A percentile compares a stretch with the other conserved stretches of the same genome.
Evolutionary conservation across 2,113 vertebrate species (phyloP).

Genomic region (Sebastes fasciatus): DNA sequence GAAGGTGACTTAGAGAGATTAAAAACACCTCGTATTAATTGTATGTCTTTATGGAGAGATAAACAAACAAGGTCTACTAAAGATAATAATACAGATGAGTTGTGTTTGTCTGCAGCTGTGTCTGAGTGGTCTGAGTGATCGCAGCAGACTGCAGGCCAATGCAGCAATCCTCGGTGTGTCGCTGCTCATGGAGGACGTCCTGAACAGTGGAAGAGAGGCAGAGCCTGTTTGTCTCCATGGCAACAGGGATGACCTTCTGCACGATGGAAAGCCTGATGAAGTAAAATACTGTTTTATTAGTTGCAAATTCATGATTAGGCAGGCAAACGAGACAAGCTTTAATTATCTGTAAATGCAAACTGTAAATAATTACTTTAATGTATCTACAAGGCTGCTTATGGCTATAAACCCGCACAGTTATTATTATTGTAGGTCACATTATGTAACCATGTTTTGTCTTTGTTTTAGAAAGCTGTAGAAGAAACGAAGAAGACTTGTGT

Average conservation of each 20-base stretch:
- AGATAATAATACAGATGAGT: neutral
- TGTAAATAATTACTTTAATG: neutral
- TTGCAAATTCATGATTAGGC: neutral
- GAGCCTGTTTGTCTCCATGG: slow-evolving; percentile 51
- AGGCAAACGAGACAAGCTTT: neutral
- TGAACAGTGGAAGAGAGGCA: slow-evolving; percentile 59
- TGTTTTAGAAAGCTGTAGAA: slow-evolving; percentile 27
- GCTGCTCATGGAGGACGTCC: slow-evolving; percentile 81
- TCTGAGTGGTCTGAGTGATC: slow-evolving; percentile 77
- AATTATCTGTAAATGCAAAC: neutral
- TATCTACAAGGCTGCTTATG: neutral
- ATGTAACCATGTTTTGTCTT: neutral
- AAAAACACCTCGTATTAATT: neutral
- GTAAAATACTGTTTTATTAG: slow-evolving; percentile 34
- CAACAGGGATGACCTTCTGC: slow-evolving; percentile 1
- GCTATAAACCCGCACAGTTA: neutral
- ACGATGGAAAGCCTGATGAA: slow-evolving; percentile 11
- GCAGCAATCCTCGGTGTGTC: slow-evolving; percentile 79
- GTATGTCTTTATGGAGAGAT: neutral
- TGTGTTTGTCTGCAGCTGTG: slow-evolving; percentile 76
- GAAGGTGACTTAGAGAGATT: neutral
- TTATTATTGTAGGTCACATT: neutral
- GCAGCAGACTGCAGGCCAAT: slow-evolving; percentile 73
- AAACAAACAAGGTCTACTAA: neutral
- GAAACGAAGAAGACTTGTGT: neutral